phyloP scores from a whole-genome alignment of 1,140 invertebrate genomes.

The Pseudomyrmex sp. region DNA sequence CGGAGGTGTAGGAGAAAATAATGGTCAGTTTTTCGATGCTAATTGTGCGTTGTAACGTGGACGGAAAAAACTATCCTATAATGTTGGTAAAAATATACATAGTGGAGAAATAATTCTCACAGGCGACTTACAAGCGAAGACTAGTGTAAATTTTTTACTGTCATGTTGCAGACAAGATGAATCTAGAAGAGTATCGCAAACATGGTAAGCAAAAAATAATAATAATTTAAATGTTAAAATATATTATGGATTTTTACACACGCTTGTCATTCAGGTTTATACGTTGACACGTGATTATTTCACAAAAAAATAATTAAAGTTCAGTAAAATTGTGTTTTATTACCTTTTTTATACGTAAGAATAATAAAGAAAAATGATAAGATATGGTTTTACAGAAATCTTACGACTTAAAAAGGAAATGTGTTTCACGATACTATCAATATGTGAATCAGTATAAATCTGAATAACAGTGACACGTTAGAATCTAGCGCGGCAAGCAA shows the following conservation, averaged over 20 bases:
- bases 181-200: constrained; percentile 85
- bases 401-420: neutral
- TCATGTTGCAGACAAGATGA: constrained; percentile 80
- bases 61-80: no score
- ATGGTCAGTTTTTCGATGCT: no score
- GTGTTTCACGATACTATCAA: neutral
- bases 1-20: no score
- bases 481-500: neutral
- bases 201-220: constrained; percentile 80
- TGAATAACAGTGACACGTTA: constrained; percentile 10
- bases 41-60: no score
- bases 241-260: neutral
- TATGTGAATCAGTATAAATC: constrained; percentile 13
- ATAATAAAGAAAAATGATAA: neutral
- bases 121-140: no score
- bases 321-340: neutral
- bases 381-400: neutral
- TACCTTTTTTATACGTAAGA: neutral
- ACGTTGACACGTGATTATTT: neutral
- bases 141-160: neutral
- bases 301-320: neutral
- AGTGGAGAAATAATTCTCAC: no score
- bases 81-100: no score
- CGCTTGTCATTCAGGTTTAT: neutral
- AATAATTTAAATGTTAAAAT: neutral